A percentile compares a stretch with the other conserved stretches of the same genome.
phyloP scores from a whole-genome alignment of 2,113 vertebrate genomes.

The Collichthys lucidus region DNA sequence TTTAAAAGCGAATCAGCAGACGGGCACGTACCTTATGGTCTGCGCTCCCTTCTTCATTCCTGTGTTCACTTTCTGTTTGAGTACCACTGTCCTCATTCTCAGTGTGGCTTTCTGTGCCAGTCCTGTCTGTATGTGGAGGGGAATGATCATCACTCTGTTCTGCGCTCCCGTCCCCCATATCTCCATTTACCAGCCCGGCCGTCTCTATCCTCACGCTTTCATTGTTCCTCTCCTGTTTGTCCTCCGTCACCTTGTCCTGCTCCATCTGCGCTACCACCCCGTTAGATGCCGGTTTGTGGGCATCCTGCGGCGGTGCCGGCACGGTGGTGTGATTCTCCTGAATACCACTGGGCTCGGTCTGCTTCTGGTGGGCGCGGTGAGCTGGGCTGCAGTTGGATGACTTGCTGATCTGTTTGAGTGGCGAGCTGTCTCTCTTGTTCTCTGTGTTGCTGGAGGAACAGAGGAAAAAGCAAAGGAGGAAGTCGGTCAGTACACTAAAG shows the following conservation, averaged over 20 bases:
- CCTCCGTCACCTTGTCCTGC: constrained; percentile 30
- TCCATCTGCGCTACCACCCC: constrained; percentile 80
- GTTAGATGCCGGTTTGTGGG: constrained; percentile 64
- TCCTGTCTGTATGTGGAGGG: constrained; percentile 35
- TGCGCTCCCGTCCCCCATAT: constrained; percentile 52
- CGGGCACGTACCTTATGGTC: constrained; percentile 69
- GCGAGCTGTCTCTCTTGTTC: constrained; percentile 72
- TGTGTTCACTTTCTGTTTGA: constrained; percentile 35
- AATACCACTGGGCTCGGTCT: constrained; percentile 42
- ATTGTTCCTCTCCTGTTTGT: constrained; percentile 18
- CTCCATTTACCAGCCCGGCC: constrained; percentile 78
- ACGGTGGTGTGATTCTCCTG: constrained; percentile 41
- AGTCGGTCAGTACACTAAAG: constrained; percentile 36
- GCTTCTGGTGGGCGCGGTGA: constrained; percentile 57
- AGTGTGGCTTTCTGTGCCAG: constrained; percentile 21
- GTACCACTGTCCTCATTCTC: constrained; percentile 47
- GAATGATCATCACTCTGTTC: constrained; percentile 48
- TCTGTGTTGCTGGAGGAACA: constrained; percentile 75
- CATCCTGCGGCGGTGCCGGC: constrained; percentile 62
- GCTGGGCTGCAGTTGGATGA: constrained; percentile 72
- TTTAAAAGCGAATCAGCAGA: background rate
- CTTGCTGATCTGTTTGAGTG: constrained; percentile 73
- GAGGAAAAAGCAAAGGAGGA: constrained; percentile 57
- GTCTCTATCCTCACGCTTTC: constrained; percentile 37
- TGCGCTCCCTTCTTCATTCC: constrained; percentile 58